Base-by-base conservation (phyloP, 2,113 vertebrate genomes). In the Macaca mulatta region DNA sequence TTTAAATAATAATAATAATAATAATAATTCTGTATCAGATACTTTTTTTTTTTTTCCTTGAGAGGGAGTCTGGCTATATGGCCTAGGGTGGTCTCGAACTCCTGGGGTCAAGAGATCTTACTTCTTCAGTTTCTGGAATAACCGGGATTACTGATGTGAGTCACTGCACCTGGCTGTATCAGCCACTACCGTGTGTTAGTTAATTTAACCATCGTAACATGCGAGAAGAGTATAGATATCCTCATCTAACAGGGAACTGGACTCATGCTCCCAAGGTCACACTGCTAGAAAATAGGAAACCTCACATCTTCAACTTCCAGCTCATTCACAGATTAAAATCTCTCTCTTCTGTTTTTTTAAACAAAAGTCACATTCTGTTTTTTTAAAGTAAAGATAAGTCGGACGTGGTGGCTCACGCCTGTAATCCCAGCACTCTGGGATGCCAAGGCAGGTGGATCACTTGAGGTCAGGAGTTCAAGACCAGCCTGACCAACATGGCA, bases 271-370 rank as follows among this genome's bases (percentile, higher is more conserved):
- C 32, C 38, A 77, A 78, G 30, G 18, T 81, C 67, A 86, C 50
- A 78, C 2, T 74, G 55, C 30, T 55, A 14, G 14, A 2, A 90
- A 79, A 14, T 72, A 67, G 83, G 16, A 50, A 52, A 82, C 38
- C 32, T 81, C 85, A 84, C 43, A 30, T 48, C 43, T 48, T 48
- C 81, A 86, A 72, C 14, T 70, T 89, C 43, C 8, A 32, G 55
- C 55, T 57, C 25, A 17, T n/a, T 74, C 30, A 80, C 59, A 97
- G 78, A 96, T 57, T 40, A 92, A 94, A 96, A 81, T 67, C 8
- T 92, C 55, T 75, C 23, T 82, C 35, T 77, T 57, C 48, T 40
- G 70, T 79, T 80, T 88, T 32, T 82, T 67, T 20, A 89, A 84
- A 52, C 55, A 72, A 90, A 94, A 72, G 40, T 48, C 45, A 86